phyloP scores from a whole-genome alignment of 1,140 invertebrate genomes.

The Theocolax elegans region DNA sequence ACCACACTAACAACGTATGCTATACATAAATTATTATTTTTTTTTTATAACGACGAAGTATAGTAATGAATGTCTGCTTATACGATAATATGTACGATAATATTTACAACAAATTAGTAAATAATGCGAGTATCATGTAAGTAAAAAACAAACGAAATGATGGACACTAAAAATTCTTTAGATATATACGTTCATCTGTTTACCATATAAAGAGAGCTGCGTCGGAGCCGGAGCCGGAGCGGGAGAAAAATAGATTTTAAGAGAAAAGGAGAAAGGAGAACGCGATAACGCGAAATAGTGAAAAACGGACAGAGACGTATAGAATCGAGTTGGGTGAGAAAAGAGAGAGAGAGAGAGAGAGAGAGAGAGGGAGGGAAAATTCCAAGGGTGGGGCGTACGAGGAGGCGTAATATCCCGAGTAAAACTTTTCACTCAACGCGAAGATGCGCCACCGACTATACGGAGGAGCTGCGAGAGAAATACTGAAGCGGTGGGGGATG shows the following conservation, averaged over 20 bases:
- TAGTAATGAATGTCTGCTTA: too few relatives aligned
- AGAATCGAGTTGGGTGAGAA: constrained; percentile 22
- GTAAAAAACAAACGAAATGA: too few relatives aligned
- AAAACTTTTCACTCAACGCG: constrained; percentile 67
- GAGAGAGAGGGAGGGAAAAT: constrained; percentile 32
- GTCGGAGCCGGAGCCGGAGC: too few relatives aligned
- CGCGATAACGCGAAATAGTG: not conserved
- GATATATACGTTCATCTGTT: too few relatives aligned
- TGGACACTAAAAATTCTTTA: too few relatives aligned
- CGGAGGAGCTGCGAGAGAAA: constrained; percentile 9
- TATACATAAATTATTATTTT: too few relatives aligned
- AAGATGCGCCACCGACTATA: constrained; percentile 50
- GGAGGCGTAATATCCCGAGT: constrained; percentile 65
- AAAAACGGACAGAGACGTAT: constrained; percentile 27
- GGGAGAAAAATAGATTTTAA: not conserved
- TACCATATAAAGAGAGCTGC: constrained; percentile 7
- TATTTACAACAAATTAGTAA: too few relatives aligned
- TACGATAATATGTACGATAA: too few relatives aligned
- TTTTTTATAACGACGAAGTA: too few relatives aligned
- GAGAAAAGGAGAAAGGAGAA: constrained; percentile 6
- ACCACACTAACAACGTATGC: too few relatives aligned
- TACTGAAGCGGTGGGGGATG: constrained; percentile 2
- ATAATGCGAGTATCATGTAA: too few relatives aligned
- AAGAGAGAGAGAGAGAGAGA: constrained; percentile 17
- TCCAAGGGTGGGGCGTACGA: constrained; percentile 45